Evolutionary conservation across 2,113 vertebrate species (phyloP), one percentile per base, ranked within the genome.

Genomic region (Gorilla gorilla): DNA sequence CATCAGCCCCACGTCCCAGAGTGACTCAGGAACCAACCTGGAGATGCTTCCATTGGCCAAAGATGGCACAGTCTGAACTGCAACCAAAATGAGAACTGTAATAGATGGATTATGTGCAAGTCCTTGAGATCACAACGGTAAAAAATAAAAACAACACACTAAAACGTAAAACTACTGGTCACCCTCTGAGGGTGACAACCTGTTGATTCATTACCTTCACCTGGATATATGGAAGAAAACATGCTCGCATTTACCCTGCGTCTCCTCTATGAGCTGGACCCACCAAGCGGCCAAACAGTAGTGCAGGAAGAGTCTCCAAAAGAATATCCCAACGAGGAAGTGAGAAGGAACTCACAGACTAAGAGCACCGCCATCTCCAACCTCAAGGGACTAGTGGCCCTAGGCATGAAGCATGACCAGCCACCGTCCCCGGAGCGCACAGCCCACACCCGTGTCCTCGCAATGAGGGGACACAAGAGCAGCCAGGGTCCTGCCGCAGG

Each of bases 1-100:
- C 18, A 30, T 2, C 27, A 20, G 45, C 2, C 1, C 4, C 10
- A 1, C 0, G 4, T 38, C 35, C 23, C 2, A 8, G 27, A 10
- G 2, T 1, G 25, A 43, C 82, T 61, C 70, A 1, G 43, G n/a
- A 72, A 57, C 10, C 32, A 18, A 12, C 4, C 25, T 35, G 27
- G 1, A 27, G 57, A 35, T 8, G 59, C 35, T 7, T 5, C 57
- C 45, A 45, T 45, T 73, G 25, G 68, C 79, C 52, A 48, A 30
- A 18, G 22, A 22, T 3, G 4, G 20, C 32, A 9, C 40, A 61
- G 3, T 3, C 5, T 27, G 30, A 38, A 3, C 68, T 45, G 40
- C 23, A 32, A 45, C 1, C 8, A 27, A 13, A 5, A 50, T 52
- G 35, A 30, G 35, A 52, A 22, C 30, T 23, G 4, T 12, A 17